Evolutionary conservation across 2,113 vertebrate genomes (phyloP).

Genomic region (Diadophis punctatus): DNA sequence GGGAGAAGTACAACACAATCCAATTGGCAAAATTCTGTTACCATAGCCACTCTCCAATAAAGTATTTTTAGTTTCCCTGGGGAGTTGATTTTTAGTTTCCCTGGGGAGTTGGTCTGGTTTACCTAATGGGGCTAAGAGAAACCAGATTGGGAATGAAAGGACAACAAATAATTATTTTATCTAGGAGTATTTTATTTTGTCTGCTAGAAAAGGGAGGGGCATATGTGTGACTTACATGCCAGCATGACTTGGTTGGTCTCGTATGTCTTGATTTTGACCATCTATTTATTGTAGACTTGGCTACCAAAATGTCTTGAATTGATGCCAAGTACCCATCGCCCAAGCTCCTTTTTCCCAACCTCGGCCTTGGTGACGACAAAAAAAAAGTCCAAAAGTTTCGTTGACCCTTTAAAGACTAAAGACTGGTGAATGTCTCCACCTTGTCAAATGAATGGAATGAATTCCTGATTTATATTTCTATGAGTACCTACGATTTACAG

Average conservation of each 20-base stretch:
- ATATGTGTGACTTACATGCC: background rate
- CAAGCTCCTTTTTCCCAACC: background rate
- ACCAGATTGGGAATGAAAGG: background rate
- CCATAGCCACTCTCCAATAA: background rate
- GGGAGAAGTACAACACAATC: background rate
- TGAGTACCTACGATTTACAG: background rate
- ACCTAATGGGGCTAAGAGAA: background rate
- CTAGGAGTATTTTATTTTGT: background rate
- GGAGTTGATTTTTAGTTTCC: background rate
- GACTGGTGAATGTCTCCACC: background rate
- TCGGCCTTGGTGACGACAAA: background rate
- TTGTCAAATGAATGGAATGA: background rate
- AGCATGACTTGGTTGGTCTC: background rate
- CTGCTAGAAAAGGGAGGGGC: background rate
- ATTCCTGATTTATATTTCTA: background rate
- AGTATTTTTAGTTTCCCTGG: background rate
- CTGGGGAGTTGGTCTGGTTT: background rate
- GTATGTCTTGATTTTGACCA: background rate
- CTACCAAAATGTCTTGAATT: background rate
- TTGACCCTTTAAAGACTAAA: background rate
- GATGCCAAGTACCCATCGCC: background rate
- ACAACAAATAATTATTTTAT: background rate
- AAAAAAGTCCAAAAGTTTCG: background rate
- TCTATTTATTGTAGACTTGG: background rate
- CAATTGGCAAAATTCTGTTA: background rate